Evolutionary conservation across 1,140 invertebrate species (phyloP), one percentile per base, ranked within the genome.

Genomic region (Aphelenchoides besseyi): DNA sequence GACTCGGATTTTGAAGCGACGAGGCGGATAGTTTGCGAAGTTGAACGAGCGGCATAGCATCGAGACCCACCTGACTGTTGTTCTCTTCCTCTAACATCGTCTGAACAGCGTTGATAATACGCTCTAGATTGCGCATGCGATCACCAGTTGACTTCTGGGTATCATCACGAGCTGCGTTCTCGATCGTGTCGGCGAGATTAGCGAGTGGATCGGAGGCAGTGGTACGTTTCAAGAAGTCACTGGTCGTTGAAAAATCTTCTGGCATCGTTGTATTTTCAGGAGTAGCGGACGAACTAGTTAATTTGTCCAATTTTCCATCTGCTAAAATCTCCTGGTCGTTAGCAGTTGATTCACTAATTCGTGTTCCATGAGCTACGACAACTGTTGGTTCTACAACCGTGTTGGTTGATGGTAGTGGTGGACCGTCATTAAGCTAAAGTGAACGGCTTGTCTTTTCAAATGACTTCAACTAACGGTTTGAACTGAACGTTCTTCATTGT

Each of bases 81-180:
- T 37, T 23, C 5, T 5, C 5, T 8, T 69, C 28, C 8, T 57
- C 74, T 41, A 75, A 64, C 74, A 75, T 75, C 16, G 59, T 66
- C 52, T 75, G 76, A 1, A 75, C 74, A 1, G 75, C 74, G 9
- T 37, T 76, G n/a, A 75, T 77, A 35, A 75, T 78, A 23, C 63
- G 57, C 37, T 75, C 74, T 18, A 75, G 52, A 26, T 75, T 37
- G n/a, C 61, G 53, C 35, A 75, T 75, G 3, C 26, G 30, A 29
- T 16, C 35, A n/a, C 33, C 23, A 29, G 9, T 23, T 33, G 54
- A 37, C 18, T 28, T 53, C 33, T 32, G 16, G 8, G n/a, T 35
- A 8, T 54, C 69, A 5, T 48, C n/a, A 5, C 23, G 26, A 36
- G 62, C 29, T 9, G 72, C 54, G 5, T 37, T 29, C 33, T 72